Base-by-base conservation (phyloP, 2,888 invertebrate genomes). In the Prosopocoilus inquinatus region DNA sequence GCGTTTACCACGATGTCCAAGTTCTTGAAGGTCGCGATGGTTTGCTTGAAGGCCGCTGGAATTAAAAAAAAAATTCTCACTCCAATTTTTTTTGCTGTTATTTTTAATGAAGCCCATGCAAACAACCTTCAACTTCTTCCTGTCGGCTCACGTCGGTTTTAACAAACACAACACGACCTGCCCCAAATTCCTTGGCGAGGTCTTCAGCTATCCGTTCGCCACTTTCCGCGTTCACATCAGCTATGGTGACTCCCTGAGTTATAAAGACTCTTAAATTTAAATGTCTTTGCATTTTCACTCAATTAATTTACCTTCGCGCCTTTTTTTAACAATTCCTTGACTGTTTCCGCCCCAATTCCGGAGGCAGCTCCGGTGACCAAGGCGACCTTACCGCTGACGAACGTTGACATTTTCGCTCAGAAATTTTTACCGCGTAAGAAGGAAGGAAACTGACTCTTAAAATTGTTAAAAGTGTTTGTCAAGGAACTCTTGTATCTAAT, bases 291-390 rank as follows among this genome's bases (percentile, higher is more conserved):
- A 15, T 41, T 5, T 15, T 15, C n/a, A 38, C 34, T 36, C 1
- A 4, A 36, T 4, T 11, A 36, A 11, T n/a, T 41, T 61, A 75
- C 75, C 66, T 67, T 67, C 20, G 67, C 72, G 57, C 79, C 80
- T 55, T 79, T 78, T 49, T 74, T 70, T 3, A 84, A 68, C 20
- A 80, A 76, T 52, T 76, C 77, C 3, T 75, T 74, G 1, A 77
- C 78, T 51, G 78, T 80, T 53, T 73, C 74, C 28, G 74, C 73
- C 1, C 84, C 83, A 47, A 84, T 81, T 0, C 83, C 82, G 11
- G 73, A 72, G 0, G 82, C 82, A 13, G 79, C 83, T 0, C 84
- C 84, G 1, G 83, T 83, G n/a, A 84, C 67, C 1, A 75, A 50
- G 41, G 71, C 74, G 35, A 70, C 62, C 64, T 74, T 75, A 46